Base-by-base conservation (phyloP, 2,797 vertebrate species). In the Enteromius treurensis region DNA sequence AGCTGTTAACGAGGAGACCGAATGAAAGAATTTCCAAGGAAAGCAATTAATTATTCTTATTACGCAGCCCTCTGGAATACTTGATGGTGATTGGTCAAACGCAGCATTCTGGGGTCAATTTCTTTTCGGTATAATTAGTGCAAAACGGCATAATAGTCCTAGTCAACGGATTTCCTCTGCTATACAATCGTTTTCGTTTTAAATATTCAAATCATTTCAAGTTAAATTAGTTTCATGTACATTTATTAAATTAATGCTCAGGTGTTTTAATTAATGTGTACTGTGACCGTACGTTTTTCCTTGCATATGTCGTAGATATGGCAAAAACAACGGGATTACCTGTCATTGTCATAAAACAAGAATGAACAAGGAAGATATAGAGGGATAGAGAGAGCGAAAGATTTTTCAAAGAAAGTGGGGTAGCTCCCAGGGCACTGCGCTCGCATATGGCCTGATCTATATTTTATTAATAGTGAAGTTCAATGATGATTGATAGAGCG, bases 381-480 rank as follows among this genome's bases (percentile, higher is more conserved):
- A 79, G 71, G 69, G 68, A 81, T 51, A 70, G 49, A 62, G 40
- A 84, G 60, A 62, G 21, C 5, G 6, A 83, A 55, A 70, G 77
- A 69, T 91, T 90, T 92, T 93, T 92, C 91, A 90, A 93, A 91
- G 92, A 92, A 95, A 95, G 92, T 95, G 93, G 94, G 94, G 87
- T 94, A 94, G 91, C 88, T 95, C 94, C 94, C 95, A 86, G 88
- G 93, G 91, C 93, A 89, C 91, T 78, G 91, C 29, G 42, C 85
- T 90, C 93, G 88, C 93, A 90, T 89, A 92, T 92, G 93, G 92
- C 90, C 87, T 91, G 93, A 92, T 95, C 94, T 92, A 94, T 94
- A 94, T 95, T 93, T 94, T 95, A 95, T 94, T 95, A 94, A 94
- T 94, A 95, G 93, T 86, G 81, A 77, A 88, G 87, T 87, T 47